Percentiles rank a stretch among this genome's conserved stretches.
phyloP scores from a whole-genome alignment of 2,888 invertebrate genomes.

The Pedicia rivosa region DNA sequence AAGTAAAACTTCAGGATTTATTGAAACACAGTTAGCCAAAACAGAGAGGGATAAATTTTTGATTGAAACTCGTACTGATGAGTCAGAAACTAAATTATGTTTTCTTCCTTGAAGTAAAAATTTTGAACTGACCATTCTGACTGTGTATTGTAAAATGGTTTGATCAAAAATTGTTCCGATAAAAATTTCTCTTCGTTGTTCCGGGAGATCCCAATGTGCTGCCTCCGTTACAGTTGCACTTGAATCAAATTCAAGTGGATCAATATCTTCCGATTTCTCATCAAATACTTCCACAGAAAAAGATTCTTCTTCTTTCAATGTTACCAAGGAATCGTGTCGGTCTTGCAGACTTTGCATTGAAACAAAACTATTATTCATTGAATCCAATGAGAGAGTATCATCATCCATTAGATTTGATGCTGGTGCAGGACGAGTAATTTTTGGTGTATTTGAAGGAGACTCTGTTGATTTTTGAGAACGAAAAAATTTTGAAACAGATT shows the following conservation, averaged over 20 bases:
- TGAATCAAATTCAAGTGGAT: conserved; percentile 8
- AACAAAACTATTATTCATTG: conserved; percentile 11
- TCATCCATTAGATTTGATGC: conserved; percentile 9
- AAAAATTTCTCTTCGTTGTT: conserved; percentile 16
- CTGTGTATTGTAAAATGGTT: conserved; percentile 25
- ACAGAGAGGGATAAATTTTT: conserved; percentile 76
- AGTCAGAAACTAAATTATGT: conserved; percentile 51
- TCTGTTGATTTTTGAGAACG: conserved; percentile 6
- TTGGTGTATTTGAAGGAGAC: background rate
- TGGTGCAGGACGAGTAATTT: background rate
- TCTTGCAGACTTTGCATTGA: conserved; percentile 1
- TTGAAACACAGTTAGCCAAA: conserved; percentile 52
- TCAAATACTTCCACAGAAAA: background rate
- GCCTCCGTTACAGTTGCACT: conserved; percentile 9
- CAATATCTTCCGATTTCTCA: conserved; percentile 7
- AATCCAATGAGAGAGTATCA: conserved; percentile 26
- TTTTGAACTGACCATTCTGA: conserved; percentile 24
- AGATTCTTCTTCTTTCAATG: background rate
- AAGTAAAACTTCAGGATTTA: conserved; percentile 59
- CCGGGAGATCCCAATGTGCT: conserved; percentile 14
- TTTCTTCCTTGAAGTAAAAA: conserved; percentile 26
- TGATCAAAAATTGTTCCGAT: conserved; percentile 28
- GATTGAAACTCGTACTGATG: conserved; percentile 69
- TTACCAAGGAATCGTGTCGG: background rate
- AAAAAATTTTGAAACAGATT: conserved; percentile 10